These are phyloP conservation scores for Holcopasites calliopsidis DNA, from an alignment of 1,140 invertebrate species.

Conservation along the genomic window DNA sequence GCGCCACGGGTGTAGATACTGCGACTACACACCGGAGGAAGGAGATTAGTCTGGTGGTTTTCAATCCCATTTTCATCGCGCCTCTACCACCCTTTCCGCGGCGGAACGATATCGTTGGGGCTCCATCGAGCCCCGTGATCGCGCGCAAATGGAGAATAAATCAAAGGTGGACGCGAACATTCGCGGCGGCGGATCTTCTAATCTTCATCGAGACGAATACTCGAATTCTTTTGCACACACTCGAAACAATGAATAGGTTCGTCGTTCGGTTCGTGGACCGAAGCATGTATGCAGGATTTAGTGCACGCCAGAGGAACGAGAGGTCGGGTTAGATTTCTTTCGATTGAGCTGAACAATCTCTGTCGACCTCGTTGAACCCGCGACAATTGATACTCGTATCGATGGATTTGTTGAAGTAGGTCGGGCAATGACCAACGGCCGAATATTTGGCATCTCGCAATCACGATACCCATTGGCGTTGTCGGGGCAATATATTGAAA, in stretches of 20 bases:
- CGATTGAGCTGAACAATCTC: conserved; percentile 42
- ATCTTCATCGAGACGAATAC: conserved; percentile 1
- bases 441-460: conserved; percentile 33
- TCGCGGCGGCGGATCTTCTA: background rate
- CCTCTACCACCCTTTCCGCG: conserved; percentile 50
- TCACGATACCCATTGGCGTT: background rate
- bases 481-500: background rate
- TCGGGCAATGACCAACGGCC: conserved; percentile 45
- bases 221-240: no score
- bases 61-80: conserved; percentile 77
- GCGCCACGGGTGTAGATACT: conserved; percentile 57
- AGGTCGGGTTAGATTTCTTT: conserved; percentile 21
- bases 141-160: conserved; percentile 64
- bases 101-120: conserved; percentile 65
- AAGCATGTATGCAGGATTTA: conserved; percentile 1
- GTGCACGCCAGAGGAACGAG: background rate
- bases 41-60: conserved; percentile 75
- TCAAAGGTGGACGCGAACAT: conserved; percentile 62
- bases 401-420: conserved; percentile 33
- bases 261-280: background rate
- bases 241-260: no score
- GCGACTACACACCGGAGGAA: conserved; percentile 55
- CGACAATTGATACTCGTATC: conserved; percentile 27
- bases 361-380: conserved; percentile 33
- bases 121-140: conserved; percentile 42